Base-by-base conservation (phyloP, 1,140 invertebrate genomes). In the Dinoponera quadriceps region DNA sequence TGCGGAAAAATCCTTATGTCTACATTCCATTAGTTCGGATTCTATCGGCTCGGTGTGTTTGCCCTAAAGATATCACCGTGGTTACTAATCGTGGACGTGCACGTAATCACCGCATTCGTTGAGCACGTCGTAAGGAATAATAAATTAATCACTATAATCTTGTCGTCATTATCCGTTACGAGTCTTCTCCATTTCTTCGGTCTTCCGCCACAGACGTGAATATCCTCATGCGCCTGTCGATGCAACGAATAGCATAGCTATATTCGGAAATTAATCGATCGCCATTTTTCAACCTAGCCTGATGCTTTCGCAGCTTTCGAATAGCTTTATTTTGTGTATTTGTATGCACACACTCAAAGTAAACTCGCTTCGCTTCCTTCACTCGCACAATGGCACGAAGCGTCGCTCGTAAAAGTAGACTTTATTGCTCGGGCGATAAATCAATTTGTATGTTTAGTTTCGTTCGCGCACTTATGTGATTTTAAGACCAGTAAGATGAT, bases 141-240 rank as follows among this genome's bases (percentile, higher is more conserved):
- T 80, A 88, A 88, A 88, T 88, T 88, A 88, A 88, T 88, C 87
- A 57, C 63, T 59, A 60, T 88, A 83, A 88, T 88, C 57, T 49
- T 49, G 20, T 38, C 78, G 68, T 88, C 82, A 86, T 88, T 88
- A 86, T 57, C 71, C 48, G 51, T 85, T 55, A 81, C 55, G 27
- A 54, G 38, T 57, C 29, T 65, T 54, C 73, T 81, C n/a, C 60
- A 71, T 75, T 29, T 49, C 57, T 82, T 72, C 44, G 33, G 65
- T 83, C 71, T 77, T 57, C 62, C 51, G 13, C 57, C 51, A 7
- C 20, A 18, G 3, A 18, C 75, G 69, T 20, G 20, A 71, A 9
- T 48, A 29, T 71, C 9, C 33, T 59, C 33, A 57, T 80, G 63
- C 25, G 16, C 27, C 62, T 55, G 44, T 44, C 38, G 62, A 25